A percentile compares a stretch with the other conserved stretches of the same genome.
phyloP scores from a whole-genome alignment of 1,140 invertebrate species.

The Drosophila micromelanica region DNA sequence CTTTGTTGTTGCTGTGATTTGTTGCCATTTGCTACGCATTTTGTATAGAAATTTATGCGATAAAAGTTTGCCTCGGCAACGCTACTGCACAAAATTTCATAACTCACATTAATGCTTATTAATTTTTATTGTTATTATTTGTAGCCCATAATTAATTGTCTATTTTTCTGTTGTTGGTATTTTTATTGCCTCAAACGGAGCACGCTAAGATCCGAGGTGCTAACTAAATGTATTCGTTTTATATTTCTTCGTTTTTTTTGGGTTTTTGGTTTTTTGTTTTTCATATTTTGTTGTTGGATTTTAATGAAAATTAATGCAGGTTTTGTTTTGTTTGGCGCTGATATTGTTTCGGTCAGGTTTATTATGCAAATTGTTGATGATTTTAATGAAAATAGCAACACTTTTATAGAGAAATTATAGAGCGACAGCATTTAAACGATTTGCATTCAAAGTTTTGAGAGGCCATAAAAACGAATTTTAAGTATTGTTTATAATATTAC shows the following conservation, averaged over 20 bases:
- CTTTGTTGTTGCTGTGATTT: constrained; percentile 25
- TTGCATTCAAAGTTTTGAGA: constrained; percentile 12
- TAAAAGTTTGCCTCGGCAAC: constrained; percentile 23
- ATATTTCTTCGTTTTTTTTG: constrained; percentile 15
- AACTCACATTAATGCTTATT: constrained; percentile 60
- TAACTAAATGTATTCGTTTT: constrained; percentile 53
- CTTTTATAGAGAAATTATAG: constrained; percentile 40
- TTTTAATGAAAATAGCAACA: constrained; percentile 47
- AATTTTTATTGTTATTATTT: constrained; percentile 61
- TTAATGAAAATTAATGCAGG: constrained; percentile 46
- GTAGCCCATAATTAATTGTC: constrained; percentile 57
- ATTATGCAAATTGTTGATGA: constrained; percentile 49
- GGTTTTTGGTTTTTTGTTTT: constrained; percentile 8
- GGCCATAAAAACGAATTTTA: too few species aligned
- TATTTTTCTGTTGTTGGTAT: constrained; percentile 53
- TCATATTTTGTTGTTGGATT: constrained; percentile 3
- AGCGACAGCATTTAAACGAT: constrained; percentile 29
- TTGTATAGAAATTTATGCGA: constrained; percentile 46
- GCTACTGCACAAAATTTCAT: constrained; percentile 49
- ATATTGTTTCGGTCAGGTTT: constrained; percentile 35
- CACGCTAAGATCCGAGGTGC: constrained; percentile 26
- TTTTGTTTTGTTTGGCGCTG: constrained; percentile 17
- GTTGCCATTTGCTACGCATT: constrained; percentile 16
- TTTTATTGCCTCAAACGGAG: constrained; percentile 32
- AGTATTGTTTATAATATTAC: too few species aligned